These are phyloP conservation scores for Coboldia fuscipes DNA, from an alignment of 1,140 invertebrate species.

Conservation along the genomic window DNA sequence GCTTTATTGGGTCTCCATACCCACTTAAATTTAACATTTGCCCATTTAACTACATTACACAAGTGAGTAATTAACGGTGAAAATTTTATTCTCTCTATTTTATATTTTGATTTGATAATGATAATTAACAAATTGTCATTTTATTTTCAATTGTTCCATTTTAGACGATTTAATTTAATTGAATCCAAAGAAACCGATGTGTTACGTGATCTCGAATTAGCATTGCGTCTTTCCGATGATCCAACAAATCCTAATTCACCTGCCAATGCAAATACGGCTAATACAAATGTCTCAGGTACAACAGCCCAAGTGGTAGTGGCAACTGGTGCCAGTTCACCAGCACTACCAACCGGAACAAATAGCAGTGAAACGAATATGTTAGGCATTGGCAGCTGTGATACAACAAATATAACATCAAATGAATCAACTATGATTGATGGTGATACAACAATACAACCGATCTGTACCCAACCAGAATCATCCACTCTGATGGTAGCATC, in stretches of 20 bases:
- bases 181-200: conserved; percentile 92
- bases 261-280: conserved; percentile 5
- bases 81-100: neutral
- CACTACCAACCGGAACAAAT: conserved; percentile 3
- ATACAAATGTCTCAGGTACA: conserved; percentile 1
- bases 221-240: conserved; percentile 36
- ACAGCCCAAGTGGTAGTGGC: conserved; percentile 1
- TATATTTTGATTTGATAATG: neutral
- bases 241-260: conserved; percentile 7
- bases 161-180: conserved; percentile 73
- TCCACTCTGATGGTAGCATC: conserved; percentile 5
- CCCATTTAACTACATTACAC: conserved; percentile 77
- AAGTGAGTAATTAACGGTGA: conserved; percentile 6
- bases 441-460: conserved; percentile 13
- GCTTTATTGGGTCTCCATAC: conserved; percentile 78
- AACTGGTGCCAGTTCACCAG: conserved; percentile 1
- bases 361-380: neutral
- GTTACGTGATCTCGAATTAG: conserved; percentile 62
- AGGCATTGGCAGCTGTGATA: conserved; percentile 3
- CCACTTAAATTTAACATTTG: conserved; percentile 90
- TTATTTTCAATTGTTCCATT: conserved; percentile 17
- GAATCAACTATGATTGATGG: conserved; percentile 13
- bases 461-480: conserved; percentile 19
- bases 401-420: conserved; percentile 4
- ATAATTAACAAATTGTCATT: neutral